These are phyloP conservation scores for Centropus unirufus DNA, from an alignment of 2,113 vertebrate genomes.

Conservation along the genomic window DNA sequence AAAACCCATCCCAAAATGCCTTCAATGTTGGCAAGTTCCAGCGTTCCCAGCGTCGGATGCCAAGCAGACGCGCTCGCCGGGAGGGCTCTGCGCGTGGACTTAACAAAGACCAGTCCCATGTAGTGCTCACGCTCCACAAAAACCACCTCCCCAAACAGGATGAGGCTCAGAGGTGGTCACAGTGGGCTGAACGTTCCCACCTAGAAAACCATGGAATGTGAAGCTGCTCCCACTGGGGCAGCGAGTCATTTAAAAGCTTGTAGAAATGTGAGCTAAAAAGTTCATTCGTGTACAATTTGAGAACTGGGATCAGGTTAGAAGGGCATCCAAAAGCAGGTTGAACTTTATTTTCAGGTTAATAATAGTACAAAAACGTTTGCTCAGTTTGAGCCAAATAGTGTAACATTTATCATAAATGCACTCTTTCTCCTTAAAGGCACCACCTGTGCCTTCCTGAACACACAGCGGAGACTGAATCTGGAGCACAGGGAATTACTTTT, in stretches of 20 bases:
- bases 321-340: conserved; percentile 57
- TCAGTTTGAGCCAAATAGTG: conserved; percentile 86
- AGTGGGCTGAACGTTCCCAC: conserved; percentile 23
- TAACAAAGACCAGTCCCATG: conserved; percentile 19
- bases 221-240: conserved; percentile 35
- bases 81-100: not conserved
- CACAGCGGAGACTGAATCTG: not conserved
- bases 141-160: conserved; percentile 10
- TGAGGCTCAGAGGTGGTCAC: conserved; percentile 14
- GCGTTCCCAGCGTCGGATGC: not conserved
- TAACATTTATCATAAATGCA: conserved; percentile 87
- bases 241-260: conserved; percentile 50
- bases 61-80: not conserved
- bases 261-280: conserved; percentile 53
- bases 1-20: not conserved
- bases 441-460: conserved; percentile 69
- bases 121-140: conserved; percentile 56
- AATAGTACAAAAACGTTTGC: conserved; percentile 78
- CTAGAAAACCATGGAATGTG: conserved; percentile 58
- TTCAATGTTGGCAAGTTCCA: not conserved
- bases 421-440: conserved; percentile 75
- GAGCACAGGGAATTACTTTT: conserved; percentile 58
- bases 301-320: conserved; percentile 44
- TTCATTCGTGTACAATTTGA: conserved; percentile 42
- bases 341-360: conserved; percentile 62